Base-by-base conservation (phyloP, 2,888 invertebrate genomes). In the Elegia similella region DNA sequence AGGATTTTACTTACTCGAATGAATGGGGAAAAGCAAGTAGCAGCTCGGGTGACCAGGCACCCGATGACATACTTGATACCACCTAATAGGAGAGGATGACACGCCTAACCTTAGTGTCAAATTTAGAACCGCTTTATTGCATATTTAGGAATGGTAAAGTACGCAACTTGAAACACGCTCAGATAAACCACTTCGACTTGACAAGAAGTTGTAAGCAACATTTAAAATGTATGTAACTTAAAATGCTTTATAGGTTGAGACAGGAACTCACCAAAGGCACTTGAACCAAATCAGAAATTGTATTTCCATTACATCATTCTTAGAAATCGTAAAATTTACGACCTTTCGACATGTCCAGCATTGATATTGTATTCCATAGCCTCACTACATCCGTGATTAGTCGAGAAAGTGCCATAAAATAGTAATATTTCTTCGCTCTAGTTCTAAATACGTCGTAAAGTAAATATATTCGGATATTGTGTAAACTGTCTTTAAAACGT, bases 341-440 rank as follows among this genome's bases (percentile, higher is more conserved):
- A 46, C 23, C 17, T 12, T 7, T n/a, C 38, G 38, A 17, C 46
- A n/a, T 5, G 23, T 23, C 46, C 46, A 7, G 46, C 46, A 46
- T 17, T 17, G 10, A 12, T 46, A 23, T 38, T 38, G 38, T n/a
- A 38, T 38, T 38, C n/a, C n/a, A 38, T 38, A n/a, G 12, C 38
- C 10, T 38, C 38, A 38, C n/a, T 12, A 38, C 38, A 46, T 15
- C 2, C 15, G 43, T 29, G 47, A 30, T 47, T 47, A 47, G 30
- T 47, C 7, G 30, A 47, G 47, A 47, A 47, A 47, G 47, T 47
- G 47, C 47, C n/a, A 30, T 47, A 30, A 47, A 47, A 47, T 29
- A 13, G 30, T 12, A 23, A 30, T 13, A 13, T 29, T 13, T 17
- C 17, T 17, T 46, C 29, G 10, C 5, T 23, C 12, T 38, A n/a